These are phyloP conservation scores for Bubo blakistoni DNA, from an alignment of 2,113 vertebrate genomes.

Conservation along the genomic window DNA sequence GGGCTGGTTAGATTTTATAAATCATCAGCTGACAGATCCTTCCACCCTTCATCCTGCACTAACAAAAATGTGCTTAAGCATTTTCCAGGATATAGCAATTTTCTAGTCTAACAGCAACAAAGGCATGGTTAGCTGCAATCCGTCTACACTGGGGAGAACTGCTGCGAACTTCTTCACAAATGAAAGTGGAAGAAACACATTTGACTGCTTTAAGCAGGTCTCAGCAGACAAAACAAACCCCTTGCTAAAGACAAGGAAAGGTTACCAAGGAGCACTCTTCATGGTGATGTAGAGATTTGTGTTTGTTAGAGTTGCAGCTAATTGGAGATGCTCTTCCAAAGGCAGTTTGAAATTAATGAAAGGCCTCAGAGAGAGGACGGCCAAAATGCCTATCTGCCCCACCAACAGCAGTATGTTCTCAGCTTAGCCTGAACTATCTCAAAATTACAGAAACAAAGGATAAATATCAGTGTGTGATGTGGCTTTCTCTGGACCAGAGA, in stretches of 20 bases:
- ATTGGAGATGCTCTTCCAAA: neutral
- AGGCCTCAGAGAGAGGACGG: neutral
- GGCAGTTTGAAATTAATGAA: neutral
- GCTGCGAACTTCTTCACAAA: neutral
- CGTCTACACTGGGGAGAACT: neutral
- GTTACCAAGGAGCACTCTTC: neutral
- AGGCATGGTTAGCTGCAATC: neutral
- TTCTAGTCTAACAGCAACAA: neutral
- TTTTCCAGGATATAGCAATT: neutral
- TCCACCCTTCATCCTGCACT: neutral
- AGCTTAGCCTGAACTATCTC: neutral
- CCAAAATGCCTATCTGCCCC: neutral
- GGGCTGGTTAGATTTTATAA: neutral
- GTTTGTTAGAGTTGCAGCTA: neutral
- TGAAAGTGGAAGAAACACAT: neutral
- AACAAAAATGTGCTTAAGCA: neutral
- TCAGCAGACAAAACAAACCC: neutral
- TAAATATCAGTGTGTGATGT: neutral
- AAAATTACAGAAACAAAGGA: neutral
- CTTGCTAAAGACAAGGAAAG: neutral
- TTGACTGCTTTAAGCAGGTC: neutral
- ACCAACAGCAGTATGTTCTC: neutral
- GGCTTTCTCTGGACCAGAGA: neutral
- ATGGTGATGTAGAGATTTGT: neutral
- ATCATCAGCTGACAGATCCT: neutral